Conservation (phyloP, 2,797 vertebrate genomes). For the Petrocephalus sullivani region DNA sequence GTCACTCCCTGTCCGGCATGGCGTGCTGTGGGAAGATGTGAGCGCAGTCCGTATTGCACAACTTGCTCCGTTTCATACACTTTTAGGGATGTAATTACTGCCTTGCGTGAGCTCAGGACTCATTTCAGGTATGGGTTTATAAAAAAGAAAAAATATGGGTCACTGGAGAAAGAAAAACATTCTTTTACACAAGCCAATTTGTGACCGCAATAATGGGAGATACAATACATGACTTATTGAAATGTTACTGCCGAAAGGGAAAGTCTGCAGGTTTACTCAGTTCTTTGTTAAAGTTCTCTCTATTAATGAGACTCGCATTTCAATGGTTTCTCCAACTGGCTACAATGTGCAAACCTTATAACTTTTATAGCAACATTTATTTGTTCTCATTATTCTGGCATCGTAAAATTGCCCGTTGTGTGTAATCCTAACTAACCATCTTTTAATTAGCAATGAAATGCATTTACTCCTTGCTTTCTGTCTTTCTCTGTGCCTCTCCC, state of each 20-base stretch:
- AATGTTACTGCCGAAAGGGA: constrained; percentile 10
- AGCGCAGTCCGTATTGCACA: neutral
- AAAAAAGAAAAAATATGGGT: neutral
- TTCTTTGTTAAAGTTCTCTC: neutral
- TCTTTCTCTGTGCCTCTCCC: neutral
- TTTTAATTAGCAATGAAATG: constrained; percentile 32
- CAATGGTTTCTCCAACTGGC: neutral
- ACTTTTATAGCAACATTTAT: constrained; percentile 29
- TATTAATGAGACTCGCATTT: neutral
- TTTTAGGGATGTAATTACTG: neutral
- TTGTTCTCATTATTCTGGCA: constrained; percentile 47
- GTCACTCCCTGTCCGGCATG: neutral
- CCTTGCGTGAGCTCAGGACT: neutral
- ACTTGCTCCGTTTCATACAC: neutral
- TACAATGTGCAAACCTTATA: neutral
- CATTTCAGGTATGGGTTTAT: neutral
- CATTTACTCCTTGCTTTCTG: constrained; percentile 27
- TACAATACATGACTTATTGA: neutral
- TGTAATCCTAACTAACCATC: constrained; percentile 10
- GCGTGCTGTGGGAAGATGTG: neutral
- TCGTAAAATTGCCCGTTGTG: constrained; percentile 33
- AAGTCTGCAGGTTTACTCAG: constrained; percentile 16
- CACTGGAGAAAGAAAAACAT: neutral
- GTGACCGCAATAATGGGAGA: neutral
- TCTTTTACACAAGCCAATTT: neutral